Conservation (phyloP, 2,797 vertebrate genomes). For the Protonibea diacanthus region DNA sequence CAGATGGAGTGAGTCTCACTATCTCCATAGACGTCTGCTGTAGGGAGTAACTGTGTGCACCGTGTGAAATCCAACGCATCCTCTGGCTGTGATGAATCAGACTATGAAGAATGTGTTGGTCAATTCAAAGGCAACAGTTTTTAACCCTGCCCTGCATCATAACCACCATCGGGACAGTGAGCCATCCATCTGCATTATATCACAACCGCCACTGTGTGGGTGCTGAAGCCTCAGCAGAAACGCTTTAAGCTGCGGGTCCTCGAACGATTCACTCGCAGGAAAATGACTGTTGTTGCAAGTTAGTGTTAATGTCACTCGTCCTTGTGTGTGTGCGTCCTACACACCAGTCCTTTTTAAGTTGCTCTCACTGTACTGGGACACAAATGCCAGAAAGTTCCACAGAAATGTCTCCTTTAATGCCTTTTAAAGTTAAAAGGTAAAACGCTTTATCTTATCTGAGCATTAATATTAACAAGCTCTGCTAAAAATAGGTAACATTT, state of each 20-base stretch:
- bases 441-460: no score
- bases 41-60: constrained; percentile 40
- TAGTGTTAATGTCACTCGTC: not conserved
- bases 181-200: constrained; percentile 56
- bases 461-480: not conserved
- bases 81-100: constrained; percentile 66
- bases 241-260: constrained; percentile 14
- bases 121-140: constrained; percentile 63
- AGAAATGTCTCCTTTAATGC: no score
- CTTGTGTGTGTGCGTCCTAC: no score
- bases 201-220: constrained; percentile 8
- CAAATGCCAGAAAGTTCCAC: no score
- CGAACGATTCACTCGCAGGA: constrained; percentile 12
- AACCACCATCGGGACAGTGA: constrained; percentile 51
- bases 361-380: no score
- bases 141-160: constrained; percentile 55
- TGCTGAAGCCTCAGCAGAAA: not conserved
- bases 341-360: not conserved
- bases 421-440: no score
- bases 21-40: constrained; percentile 62
- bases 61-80: constrained; percentile 51
- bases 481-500: not conserved
- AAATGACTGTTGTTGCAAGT: not conserved
- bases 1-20: constrained; percentile 59
- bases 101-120: constrained; percentile 64